phyloP scores from a whole-genome alignment of 2,888 invertebrate genomes.

The Melanchra persicariae region DNA sequence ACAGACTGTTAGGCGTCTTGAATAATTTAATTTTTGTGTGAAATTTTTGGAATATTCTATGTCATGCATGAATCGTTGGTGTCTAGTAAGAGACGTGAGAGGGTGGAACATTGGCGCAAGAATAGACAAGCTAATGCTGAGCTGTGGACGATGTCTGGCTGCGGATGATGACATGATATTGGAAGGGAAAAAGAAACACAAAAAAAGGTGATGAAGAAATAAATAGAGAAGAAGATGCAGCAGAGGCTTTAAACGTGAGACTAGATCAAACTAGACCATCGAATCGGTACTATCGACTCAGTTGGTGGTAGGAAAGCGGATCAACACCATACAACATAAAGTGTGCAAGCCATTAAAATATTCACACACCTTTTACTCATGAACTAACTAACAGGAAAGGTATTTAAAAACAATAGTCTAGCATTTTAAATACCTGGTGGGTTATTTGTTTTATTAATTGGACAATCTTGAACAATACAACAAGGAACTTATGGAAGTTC shows the following conservation, averaged over 20 bases:
- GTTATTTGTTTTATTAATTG: slow-evolving; percentile 9
- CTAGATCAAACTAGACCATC: too few relatives aligned
- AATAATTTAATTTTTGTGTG: neutral
- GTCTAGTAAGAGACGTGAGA: too few relatives aligned
- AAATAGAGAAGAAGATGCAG: neutral
- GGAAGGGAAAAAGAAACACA: neutral
- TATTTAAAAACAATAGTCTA: neutral
- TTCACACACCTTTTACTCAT: neutral
- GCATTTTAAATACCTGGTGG: neutral
- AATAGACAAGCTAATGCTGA: neutral
- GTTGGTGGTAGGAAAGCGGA: neutral
- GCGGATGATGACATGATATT: neutral
- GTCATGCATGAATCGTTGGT: too few relatives aligned
- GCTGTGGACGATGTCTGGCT: too few relatives aligned
- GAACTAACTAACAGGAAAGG: neutral
- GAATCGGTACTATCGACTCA: neutral
- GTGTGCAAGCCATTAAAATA: neutral
- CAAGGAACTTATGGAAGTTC: slow-evolving; percentile 11
- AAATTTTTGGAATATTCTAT: too few relatives aligned
- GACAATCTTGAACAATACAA: neutral
- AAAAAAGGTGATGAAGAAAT: neutral
- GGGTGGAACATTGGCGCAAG: neutral
- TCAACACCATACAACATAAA: neutral
- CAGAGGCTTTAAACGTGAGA: neutral
- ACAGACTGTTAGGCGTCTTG: slow-evolving; percentile 43